These are phyloP conservation scores for Trididemnum clinides DNA, from an alignment of 23 tunicate genomes.

Conservation along the genomic window DNA sequence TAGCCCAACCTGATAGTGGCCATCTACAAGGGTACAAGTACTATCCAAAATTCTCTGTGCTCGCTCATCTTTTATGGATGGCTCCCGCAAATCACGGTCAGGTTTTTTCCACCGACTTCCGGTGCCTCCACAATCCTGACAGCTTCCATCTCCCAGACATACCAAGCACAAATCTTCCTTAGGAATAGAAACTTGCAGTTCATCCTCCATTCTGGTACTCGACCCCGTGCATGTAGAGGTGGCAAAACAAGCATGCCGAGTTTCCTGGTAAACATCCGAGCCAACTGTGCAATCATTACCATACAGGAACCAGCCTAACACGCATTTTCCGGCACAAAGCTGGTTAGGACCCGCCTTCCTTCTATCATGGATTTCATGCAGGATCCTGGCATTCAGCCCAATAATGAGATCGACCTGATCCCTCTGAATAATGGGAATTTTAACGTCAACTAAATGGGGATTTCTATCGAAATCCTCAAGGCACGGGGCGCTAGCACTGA, in stretches of 20 bases:
- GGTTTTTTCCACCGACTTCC: neutral
- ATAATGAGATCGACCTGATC: neutral
- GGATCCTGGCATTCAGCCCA: conserved; percentile 12
- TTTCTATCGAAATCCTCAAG: neutral
- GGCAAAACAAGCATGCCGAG: neutral
- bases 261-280: neutral
- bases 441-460: neutral
- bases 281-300: neutral
- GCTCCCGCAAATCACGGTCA: neutral
- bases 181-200: too few species aligned
- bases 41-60: neutral
- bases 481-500: neutral
- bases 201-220: neutral
- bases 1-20: neutral
- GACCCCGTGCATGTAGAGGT: neutral
- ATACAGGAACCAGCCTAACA: neutral
- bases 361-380: neutral
- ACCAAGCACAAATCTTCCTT: neutral
- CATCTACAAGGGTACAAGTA: neutral
- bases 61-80: neutral
- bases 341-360: neutral
- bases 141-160: neutral
- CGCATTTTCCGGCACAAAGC: too few species aligned
- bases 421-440: neutral
- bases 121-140: neutral